Evolutionary conservation across 64 coral and sea anemone species (phyloP), one percentile per base, ranked within the genome.

Genomic region (Cladopsammia gracilis): DNA sequence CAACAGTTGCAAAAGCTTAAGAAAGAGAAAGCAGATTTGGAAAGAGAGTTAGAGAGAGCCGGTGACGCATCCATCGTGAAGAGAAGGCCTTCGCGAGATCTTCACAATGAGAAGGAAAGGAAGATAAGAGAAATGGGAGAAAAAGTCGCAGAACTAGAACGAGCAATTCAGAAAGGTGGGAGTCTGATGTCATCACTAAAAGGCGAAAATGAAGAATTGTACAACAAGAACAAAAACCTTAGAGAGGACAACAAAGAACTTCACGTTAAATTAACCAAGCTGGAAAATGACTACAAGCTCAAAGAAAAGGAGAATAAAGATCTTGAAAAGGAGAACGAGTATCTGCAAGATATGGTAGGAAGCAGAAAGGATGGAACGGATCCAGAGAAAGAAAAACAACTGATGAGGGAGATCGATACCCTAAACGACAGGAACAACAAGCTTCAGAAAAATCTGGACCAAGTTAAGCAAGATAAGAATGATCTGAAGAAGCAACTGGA

Each of bases 101-200:
- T 84, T 50, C 71, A 93, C 8, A 87, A 85, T 44, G 91, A 93
- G n/a, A 74, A 77, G n/a, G 81, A 93, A 52, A 86, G 49, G 50
- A 75, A 76, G 48, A 86, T 86, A 43, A 80, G 73, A 25, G 73
- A 87, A 8, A 45, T 93, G 47, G 46, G 49, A 60, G 85, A 93
- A 71, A 78, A 52, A 61, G 48, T 93, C 1, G 71, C 14, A 24
- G 70, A 78, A 46, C 61, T 87, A 19, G 71, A 93, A 62, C 47
- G 83, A 14, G 25, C 56, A 12, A 53, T 86, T 20, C 83, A 76
- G 47, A 86, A 64, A 9, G 70, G 48, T 43, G 60, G 25, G 19
- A 46, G 75, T 4, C 46, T 58, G 16, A 8, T 71, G 3, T 62
- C 24, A 16, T 20, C 49, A 7, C 23, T 80, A 51, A 75, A 72